Evolutionary conservation across 2,113 vertebrate species (phyloP), one percentile per base, ranked within the genome.

Genomic region (Alouatta palliata): DNA sequence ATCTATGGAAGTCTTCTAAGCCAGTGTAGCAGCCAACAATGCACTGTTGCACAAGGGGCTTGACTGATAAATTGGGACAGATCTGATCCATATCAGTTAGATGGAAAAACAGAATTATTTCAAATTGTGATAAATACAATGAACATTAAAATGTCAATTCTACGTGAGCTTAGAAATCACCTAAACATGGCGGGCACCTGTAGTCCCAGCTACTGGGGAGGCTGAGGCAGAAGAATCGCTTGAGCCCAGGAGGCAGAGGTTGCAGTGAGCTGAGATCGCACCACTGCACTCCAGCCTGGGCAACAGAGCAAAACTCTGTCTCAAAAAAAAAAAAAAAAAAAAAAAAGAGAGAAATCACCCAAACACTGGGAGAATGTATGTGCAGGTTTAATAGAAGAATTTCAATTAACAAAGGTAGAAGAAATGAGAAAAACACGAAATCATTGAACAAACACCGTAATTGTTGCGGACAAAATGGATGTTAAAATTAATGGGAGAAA

Each of bases 101-200:
- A 96, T 10, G 54, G 79, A 84, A 96, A 89, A 83, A 68, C 3
- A 52, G 75, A 88, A 89, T 96, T 66, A 56, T 95, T 83, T 77
- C 35, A 77, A 84, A n/a, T 77, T 82, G 66, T 82, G 64, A 92
- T 64, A 80, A 81, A 81, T 95, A 87, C 21, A 92, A 7, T 92
- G 20, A 73, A 66, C 37, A 54, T 56, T 88, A 92, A 88, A 95
- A 64, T 83, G 14, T 61, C 40, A 92, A n/a, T 45, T 54, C 30
- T 54, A 25, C 19, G 10, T 89, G 58, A 70, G 49, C 47, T 76
- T 89, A 89, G 52, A 77, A 58, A 77, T 76, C 77, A 54, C 90
- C 16, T 83, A 56, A 82, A 66, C 4, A 47, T 52, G 52, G 52
- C 16, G 52, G 52, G 16, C 52, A 52, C 52, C 52, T 52, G 52